Conservation (phyloP, 2,113 vertebrate species). For the Mola mola region DNA sequence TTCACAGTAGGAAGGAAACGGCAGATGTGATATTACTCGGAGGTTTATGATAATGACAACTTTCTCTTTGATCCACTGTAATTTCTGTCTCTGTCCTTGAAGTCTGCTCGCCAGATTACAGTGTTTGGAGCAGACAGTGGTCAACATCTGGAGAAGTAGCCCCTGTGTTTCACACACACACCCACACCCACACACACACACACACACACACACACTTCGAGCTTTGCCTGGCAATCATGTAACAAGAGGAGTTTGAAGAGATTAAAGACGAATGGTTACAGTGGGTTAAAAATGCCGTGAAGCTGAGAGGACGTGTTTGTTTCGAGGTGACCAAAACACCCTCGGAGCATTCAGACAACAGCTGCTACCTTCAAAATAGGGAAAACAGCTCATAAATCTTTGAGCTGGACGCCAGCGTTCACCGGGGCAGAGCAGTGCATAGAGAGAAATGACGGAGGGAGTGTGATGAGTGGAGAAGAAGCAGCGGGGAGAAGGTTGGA, state of each 20-base stretch:
- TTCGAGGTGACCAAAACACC: background rate
- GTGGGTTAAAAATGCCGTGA: background rate
- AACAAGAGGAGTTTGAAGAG: background rate
- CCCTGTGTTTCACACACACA: constrained; percentile 18
- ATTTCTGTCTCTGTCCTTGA: constrained; percentile 55
- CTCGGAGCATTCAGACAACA: too few relatives aligned
- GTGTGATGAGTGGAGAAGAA: constrained; percentile 31
- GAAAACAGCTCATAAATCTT: constrained; percentile 70
- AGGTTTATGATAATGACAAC: constrained; percentile 36
- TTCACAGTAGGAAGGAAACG: constrained; percentile 1
- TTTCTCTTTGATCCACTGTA: constrained; percentile 53
- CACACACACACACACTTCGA: background rate
- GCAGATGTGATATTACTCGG: constrained; percentile 9
- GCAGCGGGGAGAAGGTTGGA: constrained; percentile 31
- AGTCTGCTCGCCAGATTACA: constrained; percentile 60
- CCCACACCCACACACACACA: background rate
- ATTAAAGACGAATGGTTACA: background rate
- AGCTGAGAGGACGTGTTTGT: constrained; percentile 21
- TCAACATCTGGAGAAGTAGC: constrained; percentile 76
- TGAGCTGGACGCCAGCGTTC: too few relatives aligned
- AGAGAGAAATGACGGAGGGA: background rate
- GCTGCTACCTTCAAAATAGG: constrained; percentile 68
- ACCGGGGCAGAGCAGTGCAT: constrained; percentile 6
- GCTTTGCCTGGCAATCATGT: constrained; percentile 10
- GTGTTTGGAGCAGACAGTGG: constrained; percentile 58